phyloP scores from a whole-genome alignment of 2,797 vertebrate genomes.

The Sebastes steindachneri region DNA sequence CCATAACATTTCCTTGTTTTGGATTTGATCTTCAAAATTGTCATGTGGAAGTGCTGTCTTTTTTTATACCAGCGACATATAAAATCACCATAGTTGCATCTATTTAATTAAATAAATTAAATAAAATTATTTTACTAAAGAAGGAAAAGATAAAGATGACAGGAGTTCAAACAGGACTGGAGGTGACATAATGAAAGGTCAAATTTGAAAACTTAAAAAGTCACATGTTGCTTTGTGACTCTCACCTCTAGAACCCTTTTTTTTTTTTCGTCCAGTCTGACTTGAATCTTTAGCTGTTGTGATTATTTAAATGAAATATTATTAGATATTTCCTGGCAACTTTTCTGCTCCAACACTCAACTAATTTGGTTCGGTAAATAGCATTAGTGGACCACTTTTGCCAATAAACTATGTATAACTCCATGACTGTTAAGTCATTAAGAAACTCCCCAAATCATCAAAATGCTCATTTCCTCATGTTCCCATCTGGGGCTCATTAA shows the following conservation, averaged over 20 bases:
- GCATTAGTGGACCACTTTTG: not conserved
- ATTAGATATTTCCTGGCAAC: not conserved
- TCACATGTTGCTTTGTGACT: not conserved
- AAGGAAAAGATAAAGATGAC: not conserved
- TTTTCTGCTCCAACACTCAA: not conserved
- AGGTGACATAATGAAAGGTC: conserved; percentile 23
- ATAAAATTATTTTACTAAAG: no score
- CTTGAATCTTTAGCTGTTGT: not conserved
- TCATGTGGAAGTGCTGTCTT: no score
- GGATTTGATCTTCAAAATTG: not conserved
- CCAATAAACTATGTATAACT: not conserved
- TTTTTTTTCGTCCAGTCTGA: not conserved
- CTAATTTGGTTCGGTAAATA: not conserved
- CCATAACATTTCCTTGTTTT: not conserved
- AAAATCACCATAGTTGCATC: not conserved
- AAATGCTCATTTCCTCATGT: not conserved
- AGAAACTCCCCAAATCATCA: not conserved
- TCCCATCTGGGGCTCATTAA: conserved; percentile 1
- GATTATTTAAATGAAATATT: not conserved
- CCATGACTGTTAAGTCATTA: not conserved
- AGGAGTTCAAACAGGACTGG: not conserved
- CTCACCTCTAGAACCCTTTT: not conserved
- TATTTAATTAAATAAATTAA: not conserved
- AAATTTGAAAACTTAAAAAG: conserved; percentile 27
- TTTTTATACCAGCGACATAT: not conserved